Conservation (phyloP, 2,888 invertebrate genomes). For the Calameuta filiformis region DNA sequence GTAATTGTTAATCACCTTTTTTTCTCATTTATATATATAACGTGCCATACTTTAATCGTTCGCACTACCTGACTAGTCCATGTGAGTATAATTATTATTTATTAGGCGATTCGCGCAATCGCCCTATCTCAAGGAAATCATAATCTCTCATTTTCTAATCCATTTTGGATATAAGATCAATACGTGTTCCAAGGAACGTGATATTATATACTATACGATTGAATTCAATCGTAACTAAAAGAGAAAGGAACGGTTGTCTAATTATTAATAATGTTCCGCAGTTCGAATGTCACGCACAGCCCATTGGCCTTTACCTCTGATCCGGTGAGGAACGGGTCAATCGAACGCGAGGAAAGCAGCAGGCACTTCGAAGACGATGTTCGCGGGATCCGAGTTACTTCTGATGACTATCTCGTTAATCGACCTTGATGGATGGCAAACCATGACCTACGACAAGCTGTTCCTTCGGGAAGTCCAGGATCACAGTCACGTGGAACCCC, state of each 20-base stretch:
- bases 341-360: slow-evolving; percentile 34
- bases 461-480: slow-evolving; percentile 87
- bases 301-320: not conserved
- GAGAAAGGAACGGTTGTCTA: not conserved
- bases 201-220: not conserved
- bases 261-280: not conserved
- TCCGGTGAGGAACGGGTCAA: not conserved
- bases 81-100: not conserved
- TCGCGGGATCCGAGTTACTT: slow-evolving; percentile 36
- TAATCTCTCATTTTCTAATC: not conserved
- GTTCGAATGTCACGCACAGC: not conserved
- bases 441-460: slow-evolving; percentile 78
- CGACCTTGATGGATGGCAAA: slow-evolving; percentile 64
- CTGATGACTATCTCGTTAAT: slow-evolving; percentile 50
- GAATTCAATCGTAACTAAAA: not conserved
- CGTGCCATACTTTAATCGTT: not conserved
- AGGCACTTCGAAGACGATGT: slow-evolving; percentile 58
- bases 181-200: no score
- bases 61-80: not conserved
- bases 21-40: not conserved
- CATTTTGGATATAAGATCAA: not conserved
- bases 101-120: not conserved
- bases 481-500: slow-evolving; percentile 90
- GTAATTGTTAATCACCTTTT: no score
- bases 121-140: not conserved